A percentile compares a stretch with the other conserved stretches of the same genome.
Conservation (phyloP, 2,113 vertebrate species). For the Oncorhynchus kisutch region DNA sequence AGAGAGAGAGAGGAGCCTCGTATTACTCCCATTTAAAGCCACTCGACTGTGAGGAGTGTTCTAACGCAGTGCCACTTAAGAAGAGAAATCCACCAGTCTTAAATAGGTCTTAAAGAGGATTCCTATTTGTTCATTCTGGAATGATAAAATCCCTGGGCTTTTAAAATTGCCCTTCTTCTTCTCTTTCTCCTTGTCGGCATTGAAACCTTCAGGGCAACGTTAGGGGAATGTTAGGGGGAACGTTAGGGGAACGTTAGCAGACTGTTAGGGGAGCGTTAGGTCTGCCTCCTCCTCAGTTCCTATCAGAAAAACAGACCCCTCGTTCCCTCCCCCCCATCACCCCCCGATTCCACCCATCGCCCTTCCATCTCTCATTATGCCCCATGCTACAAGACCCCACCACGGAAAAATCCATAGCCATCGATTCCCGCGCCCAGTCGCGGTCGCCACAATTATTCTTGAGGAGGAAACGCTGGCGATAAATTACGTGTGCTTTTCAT, state of each 20-base stretch:
- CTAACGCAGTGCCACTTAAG: conserved; percentile 64
- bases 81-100: conserved; percentile 41
- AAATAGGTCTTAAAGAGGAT: conserved; percentile 38
- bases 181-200: background rate
- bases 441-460: conserved; percentile 99
- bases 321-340: conserved; percentile 72
- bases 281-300: background rate
- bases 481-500: conserved; percentile 99
- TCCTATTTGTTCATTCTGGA: conserved; percentile 39
- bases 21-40: conserved; percentile 58
- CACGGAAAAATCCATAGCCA: conserved; percentile 94
- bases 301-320: conserved; percentile 31
- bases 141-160: conserved; percentile 12
- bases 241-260: too few relatives aligned
- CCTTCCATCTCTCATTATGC: conserved; percentile 91
- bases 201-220: background rate
- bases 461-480: conserved; percentile 97
- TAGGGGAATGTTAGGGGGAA: background rate
- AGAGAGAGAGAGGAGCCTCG: conserved; percentile 58
- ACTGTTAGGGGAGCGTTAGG: too few relatives aligned
- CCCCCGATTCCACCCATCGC: conserved; percentile 75
- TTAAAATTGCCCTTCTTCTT: conserved; percentile 5
- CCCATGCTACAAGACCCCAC: conserved; percentile 96
- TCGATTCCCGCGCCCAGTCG: conserved; percentile 84
- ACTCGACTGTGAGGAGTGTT: conserved; percentile 63